A percentile compares a stretch with the other conserved stretches of the same genome.
phyloP scores from a whole-genome alignment of 2,888 invertebrate genomes.

The Mylabris sibirica region DNA sequence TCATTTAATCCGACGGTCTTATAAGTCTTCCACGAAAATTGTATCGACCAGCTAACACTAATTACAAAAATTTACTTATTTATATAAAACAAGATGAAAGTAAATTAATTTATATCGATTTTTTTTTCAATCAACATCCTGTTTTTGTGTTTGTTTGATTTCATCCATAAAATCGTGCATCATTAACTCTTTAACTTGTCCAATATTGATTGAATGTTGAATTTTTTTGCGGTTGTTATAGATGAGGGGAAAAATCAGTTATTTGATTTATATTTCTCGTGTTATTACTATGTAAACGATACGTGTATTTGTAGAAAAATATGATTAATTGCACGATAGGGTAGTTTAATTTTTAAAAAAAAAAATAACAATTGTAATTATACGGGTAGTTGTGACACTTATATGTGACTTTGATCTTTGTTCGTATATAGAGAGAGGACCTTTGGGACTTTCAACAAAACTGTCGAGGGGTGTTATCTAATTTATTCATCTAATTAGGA shows the following conservation, averaged over 20 bases:
- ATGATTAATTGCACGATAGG: not conserved
- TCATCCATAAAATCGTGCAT: not conserved
- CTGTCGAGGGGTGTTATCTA: constrained; percentile 14
- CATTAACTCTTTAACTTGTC: not conserved
- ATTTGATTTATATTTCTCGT: not conserved
- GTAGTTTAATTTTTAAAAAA: too few species aligned
- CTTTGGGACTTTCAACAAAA: not conserved
- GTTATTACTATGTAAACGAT: not conserved
- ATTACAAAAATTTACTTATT: not conserved
- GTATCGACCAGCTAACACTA: not conserved
- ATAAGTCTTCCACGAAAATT: not conserved
- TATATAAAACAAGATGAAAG: not conserved
- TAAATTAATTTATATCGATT: not conserved
- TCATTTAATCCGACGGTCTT: not conserved
- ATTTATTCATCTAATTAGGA: constrained; percentile 15
- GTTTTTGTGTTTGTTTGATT: not conserved
- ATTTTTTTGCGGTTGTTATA: not conserved
- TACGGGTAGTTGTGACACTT: not conserved
- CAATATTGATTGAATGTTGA: not conserved
- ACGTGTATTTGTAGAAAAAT: not conserved
- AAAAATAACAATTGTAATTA: not conserved
- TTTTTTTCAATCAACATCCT: not conserved
- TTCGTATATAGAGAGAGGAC: not conserved
- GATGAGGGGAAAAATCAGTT: not conserved
- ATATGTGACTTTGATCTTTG: constrained; percentile 5